phyloP scores from a whole-genome alignment of 2,797 vertebrate genomes.

The Gila robusta region DNA sequence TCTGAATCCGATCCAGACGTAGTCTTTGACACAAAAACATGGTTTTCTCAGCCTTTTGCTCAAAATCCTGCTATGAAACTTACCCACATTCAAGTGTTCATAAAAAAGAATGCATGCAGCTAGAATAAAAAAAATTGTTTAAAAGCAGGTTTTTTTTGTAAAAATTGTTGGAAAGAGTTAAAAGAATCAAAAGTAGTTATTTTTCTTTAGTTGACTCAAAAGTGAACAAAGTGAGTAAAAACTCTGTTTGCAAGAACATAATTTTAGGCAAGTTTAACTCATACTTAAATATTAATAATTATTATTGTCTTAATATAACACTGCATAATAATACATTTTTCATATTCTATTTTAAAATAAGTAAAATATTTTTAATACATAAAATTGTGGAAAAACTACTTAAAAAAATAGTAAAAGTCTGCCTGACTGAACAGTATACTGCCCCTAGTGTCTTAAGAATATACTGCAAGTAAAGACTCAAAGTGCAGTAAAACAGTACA shows the following conservation, averaged over 20 bases:
- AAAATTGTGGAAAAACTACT: background rate
- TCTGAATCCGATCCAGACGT: no score
- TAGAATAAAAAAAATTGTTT: no score
- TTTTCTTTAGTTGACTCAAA: background rate
- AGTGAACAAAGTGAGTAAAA: background rate
- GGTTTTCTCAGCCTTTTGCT: no score
- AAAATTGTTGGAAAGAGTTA: background rate
- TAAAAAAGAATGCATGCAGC: no score
- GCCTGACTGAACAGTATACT: background rate
- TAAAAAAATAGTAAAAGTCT: background rate
- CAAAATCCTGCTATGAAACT: no score
- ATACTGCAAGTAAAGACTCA: background rate
- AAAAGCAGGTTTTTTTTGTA: no score
- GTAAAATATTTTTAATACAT: no score
- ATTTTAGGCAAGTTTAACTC: no score
- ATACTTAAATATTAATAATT: no score
- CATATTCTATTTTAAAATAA: no score
- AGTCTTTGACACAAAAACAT: no score
- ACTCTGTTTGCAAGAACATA: background rate
- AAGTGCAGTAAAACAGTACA: background rate
- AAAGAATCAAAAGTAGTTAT: background rate
- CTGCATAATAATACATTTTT: background rate
- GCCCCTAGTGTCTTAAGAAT: background rate
- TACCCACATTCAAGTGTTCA: no score
- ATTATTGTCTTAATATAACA: background rate